Conservation (phyloP, 2,888 invertebrate genomes). For the Orthonychiurus folsomi region DNA sequence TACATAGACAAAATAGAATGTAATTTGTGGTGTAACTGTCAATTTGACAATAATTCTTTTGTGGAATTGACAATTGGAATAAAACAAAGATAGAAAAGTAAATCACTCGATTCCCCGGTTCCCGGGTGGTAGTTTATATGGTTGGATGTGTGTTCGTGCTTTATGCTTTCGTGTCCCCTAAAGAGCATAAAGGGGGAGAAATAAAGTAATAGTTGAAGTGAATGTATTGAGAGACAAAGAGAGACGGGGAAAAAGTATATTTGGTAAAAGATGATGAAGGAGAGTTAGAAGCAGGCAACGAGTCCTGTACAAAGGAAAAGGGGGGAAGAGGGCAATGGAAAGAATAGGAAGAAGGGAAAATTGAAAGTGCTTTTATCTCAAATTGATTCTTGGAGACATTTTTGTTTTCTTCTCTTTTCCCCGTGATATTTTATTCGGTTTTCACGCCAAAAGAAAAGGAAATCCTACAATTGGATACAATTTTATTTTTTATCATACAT, state of each 20-base stretch:
- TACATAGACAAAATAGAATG: too few species aligned
- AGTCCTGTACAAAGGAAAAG: slow-evolving; percentile 8
- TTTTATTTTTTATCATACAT: too few species aligned
- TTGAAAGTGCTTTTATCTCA: slow-evolving; percentile 41
- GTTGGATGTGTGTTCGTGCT: too few species aligned
- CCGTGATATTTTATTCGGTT: slow-evolving; percentile 39
- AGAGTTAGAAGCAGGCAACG: neutral
- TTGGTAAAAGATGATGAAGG: slow-evolving; percentile 1
- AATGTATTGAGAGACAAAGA: slow-evolving; percentile 12
- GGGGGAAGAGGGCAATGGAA: slow-evolving; percentile 7
- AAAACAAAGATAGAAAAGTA: too few species aligned
- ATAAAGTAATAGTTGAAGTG: slow-evolving; percentile 21
- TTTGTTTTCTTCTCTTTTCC: slow-evolving; percentile 30
- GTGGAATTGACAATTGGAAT: too few species aligned
- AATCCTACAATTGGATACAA: slow-evolving; percentile 19
- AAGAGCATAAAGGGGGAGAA: slow-evolving; percentile 6
- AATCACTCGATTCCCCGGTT: too few species aligned
- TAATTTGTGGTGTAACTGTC: too few species aligned
- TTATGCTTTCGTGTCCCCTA: too few species aligned
- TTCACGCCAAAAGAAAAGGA: slow-evolving; percentile 28
- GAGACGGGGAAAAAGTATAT: neutral
- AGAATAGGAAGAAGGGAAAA: slow-evolving; percentile 33
- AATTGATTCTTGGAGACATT: slow-evolving; percentile 41
- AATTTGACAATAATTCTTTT: too few species aligned
- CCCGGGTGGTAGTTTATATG: too few species aligned